Percentiles rank a stretch among this genome's conserved stretches.
Evolutionary conservation across 2,888 invertebrate genomes (phyloP).

Genomic region (Epistrophe eligans): DNA sequence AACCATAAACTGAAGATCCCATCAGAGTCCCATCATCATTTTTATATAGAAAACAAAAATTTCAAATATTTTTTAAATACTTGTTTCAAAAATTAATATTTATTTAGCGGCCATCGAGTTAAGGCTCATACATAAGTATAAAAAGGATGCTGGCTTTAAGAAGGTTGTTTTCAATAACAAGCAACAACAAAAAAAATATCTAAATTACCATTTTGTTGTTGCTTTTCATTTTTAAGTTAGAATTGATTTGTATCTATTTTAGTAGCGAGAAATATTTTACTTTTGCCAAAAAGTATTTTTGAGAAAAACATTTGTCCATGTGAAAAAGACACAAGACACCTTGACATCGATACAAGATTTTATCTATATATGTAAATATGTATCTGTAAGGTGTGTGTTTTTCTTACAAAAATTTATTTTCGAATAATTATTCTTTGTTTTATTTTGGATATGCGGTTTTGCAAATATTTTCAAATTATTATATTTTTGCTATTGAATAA

Average conservation of each 20-base stretch:
- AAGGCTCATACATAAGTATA: too few species aligned
- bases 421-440: conserved; percentile 32
- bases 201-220: not conserved
- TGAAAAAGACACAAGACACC: conserved; percentile 47
- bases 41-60: not conserved
- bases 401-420: not conserved
- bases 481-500: conserved; percentile 12
- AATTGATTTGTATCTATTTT: conserved; percentile 53
- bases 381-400: not conserved
- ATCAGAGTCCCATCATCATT: not conserved
- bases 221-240: conserved; percentile 1
- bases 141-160: not conserved
- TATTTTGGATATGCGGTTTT: not conserved
- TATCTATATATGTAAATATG: not conserved
- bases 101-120: conserved; percentile 55
- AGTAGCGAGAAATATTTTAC: conserved; percentile 40
- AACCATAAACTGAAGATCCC: conserved; percentile 35
- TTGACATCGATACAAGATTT: conserved; percentile 57
- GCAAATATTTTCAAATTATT: conserved; percentile 19
- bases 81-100: conserved; percentile 39
- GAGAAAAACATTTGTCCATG: conserved; percentile 37
- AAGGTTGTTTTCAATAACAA: conserved; percentile 7
- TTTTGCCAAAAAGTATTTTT: conserved; percentile 41
- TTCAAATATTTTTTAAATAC: not conserved
- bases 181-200: not conserved